Conservation (phyloP, 2,113 vertebrate species). For the Shinisaurus crocodilurus region DNA sequence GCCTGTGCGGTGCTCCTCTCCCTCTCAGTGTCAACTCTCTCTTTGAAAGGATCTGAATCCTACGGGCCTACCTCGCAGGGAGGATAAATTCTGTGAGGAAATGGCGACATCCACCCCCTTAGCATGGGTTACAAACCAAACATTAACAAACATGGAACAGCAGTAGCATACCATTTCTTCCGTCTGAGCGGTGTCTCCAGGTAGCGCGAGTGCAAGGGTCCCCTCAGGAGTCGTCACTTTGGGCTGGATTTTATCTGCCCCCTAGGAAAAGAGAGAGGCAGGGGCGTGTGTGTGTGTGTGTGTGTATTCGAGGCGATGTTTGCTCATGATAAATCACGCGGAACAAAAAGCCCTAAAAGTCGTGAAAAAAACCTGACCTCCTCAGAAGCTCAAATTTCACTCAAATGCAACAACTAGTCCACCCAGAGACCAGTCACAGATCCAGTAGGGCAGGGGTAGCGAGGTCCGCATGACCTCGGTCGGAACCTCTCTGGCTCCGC, state of each 20-base stretch:
- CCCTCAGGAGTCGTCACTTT: background rate
- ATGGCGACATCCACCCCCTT: background rate
- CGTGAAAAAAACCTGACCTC: rapidly evolving
- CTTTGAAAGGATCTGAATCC: background rate
- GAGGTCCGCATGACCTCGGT: background rate
- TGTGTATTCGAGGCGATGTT: background rate
- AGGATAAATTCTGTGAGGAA: constrained; percentile 26
- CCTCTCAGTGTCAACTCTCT: background rate
- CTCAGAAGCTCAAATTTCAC: background rate
- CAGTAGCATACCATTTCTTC: constrained; percentile 13
- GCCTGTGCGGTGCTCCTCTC: rapidly evolving
- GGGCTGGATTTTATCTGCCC: constrained; percentile 12
- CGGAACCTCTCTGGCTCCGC: background rate
- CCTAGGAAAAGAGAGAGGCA: background rate
- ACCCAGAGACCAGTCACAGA: background rate
- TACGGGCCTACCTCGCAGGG: background rate
- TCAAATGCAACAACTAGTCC: background rate
- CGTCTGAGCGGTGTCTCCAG: background rate
- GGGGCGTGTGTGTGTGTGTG: too few species aligned
- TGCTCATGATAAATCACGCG: background rate
- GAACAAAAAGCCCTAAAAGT: too few species aligned
- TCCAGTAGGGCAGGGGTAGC: background rate
- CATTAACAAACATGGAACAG: too few species aligned
- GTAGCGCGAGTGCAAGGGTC: background rate
- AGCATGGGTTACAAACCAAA: too few species aligned